Base-by-base conservation (phyloP, 2,888 invertebrate species). In the Orgyia antiqua region DNA sequence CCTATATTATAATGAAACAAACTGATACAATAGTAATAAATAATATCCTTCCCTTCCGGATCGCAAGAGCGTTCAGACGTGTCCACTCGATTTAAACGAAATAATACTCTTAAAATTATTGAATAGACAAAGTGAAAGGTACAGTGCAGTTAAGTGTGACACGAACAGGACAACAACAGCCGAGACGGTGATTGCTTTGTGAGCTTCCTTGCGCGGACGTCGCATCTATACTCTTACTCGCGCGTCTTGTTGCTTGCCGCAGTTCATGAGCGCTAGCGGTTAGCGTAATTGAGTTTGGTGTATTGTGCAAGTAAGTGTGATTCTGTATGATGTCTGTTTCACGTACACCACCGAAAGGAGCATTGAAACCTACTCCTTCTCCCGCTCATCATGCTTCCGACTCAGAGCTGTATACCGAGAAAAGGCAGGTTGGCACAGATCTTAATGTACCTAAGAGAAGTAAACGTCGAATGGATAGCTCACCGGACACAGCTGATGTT, bases 351-450 rank as follows among this genome's bases (percentile, higher is more conserved):
- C 20, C 20, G 3, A 20, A 20, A n/a, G n/a, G 6, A n/a, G n/a
- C n/a, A n/a, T n/a, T n/a, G n/a, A 20, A 20, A n/a, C 5, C 5
- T 3, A 3, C n/a, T 20, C 3, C n/a, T n/a, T 20, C 20, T 9
- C 20, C 20, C 7, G n/a, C 20, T 20, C 20, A 20, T 7, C n/a
- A 7, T 20, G 20, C 6, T 3, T 33, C 33, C 4, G 33, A 33
- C 13, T 13, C 33, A 4, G 28, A 28, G 11, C 24, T 33, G 4
- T 28, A 33, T 29, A 25, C 15, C 10, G 6, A 11, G 1, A 10
- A 21, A 15, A 29, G 15, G 5, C 21, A 21, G 4, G 9, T 15
- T 8, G n/a, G n/a, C n/a, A n/a, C n/a, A n/a, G 29, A 29, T 10
- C 7, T n/a, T 10, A 29, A 29, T 8, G 9, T 29, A 4, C 21